Evolutionary conservation across 1,140 invertebrate genomes (phyloP), one percentile per base, ranked within the genome.

Genomic region (Pissodes strobi): DNA sequence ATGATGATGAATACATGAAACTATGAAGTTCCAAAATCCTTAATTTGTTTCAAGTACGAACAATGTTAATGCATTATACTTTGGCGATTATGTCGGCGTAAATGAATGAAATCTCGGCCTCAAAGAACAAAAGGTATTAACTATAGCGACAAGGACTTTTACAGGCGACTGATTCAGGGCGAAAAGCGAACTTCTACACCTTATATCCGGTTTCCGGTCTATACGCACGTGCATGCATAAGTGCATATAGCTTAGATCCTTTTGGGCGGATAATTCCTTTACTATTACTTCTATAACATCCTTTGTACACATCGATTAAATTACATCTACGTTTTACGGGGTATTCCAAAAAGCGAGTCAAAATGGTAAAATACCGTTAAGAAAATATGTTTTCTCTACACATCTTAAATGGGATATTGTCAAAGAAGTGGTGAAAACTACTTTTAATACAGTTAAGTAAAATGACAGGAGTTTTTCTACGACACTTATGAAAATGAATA

Each of bases 141-240:
- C 34, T 39, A 43, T 27, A 58, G 17, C 55, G 55, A 59, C 43
- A 48, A 59, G 43, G 43, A 57, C 25, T 59, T 59, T 48, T 59
- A 59, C 56, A 48, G 34, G 56, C 56, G 41, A 48, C 17, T 48
- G 43, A 30, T 48, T 59, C 56, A 46, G 58, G 46, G 49, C 22
- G 19, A 51, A 53, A 63, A 51, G 46, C 62, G 45, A 64, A 64
- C 23, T 64, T 52, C 52, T 64, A 64, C 39, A 64, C 62, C 62
- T 64, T 64, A 64, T 64, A 64, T 64, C 62, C 62, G 62, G 62
- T 64, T 64, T 57, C 62, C 60, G 60, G 52, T 30, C 30, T 17
- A 23, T 12, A 34, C 52, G 23, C 62, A 64, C 62, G 62, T 64
- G 62, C 53, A 62, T 49, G 49, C 27, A 27, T 57, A 49, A 64